A percentile compares a stretch with the other conserved stretches of the same genome.
Conservation (phyloP, 2,888 invertebrate species). For the Phorcus lineatus region DNA sequence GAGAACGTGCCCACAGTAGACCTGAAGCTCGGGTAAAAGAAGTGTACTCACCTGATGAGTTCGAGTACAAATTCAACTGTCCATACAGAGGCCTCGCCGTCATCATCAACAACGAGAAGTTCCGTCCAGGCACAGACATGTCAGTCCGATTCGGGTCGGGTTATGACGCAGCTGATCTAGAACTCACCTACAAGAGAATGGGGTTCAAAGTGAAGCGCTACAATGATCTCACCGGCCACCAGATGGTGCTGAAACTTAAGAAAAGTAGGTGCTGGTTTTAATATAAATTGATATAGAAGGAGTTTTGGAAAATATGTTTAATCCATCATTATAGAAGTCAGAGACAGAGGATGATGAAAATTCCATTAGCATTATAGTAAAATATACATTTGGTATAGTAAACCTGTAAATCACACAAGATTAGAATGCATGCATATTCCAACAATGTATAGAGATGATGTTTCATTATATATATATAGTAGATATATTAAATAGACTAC, state of each 20-base stretch:
- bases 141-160: conserved; percentile 34
- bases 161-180: conserved; percentile 32
- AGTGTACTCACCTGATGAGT: not conserved
- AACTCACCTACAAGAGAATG: conserved; percentile 31
- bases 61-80: conserved; percentile 38
- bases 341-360: too few species aligned
- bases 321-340: too few species aligned
- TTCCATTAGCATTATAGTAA: too few species aligned
- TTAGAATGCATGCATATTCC: too few species aligned
- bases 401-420: too few species aligned
- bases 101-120: conserved; percentile 47
- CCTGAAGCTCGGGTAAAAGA: not conserved
- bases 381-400: too few species aligned
- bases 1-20: not conserved
- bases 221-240: conserved; percentile 30
- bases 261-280: conserved; percentile 31
- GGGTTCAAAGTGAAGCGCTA: conserved; percentile 38
- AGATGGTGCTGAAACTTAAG: conserved; percentile 35
- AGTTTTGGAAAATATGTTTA: too few species aligned
- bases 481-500: too few species aligned
- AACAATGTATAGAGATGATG: too few species aligned
- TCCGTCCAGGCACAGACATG: conserved; percentile 10
- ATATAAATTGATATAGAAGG: too few species aligned
- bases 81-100: conserved; percentile 38
- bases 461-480: too few species aligned